Evolutionary conservation across 2,113 vertebrate genomes (phyloP), one percentile per base, ranked within the genome.

Genomic region (Egretta garzetta): DNA sequence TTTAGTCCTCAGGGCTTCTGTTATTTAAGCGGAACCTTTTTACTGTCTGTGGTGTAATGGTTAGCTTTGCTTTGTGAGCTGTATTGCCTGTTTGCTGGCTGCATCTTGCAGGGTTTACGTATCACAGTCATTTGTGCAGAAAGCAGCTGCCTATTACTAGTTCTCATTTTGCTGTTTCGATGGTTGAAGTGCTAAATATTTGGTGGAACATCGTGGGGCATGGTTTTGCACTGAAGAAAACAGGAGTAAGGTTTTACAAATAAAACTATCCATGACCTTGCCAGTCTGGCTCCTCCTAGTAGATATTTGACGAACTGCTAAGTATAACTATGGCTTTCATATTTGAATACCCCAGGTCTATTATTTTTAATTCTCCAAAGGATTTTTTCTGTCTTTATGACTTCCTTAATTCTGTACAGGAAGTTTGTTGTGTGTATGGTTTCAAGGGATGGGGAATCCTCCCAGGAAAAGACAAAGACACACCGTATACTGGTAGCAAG

Each of bases 11-110:
- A 59, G 43, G 23, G 72, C 56, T 93, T 68, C 62, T 84, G 37
- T 79, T 90, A 80, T 58, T 88, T 63, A 91, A 68, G 55, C 37
- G 93, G 89, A 96, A 87, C 28, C 8, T 35, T 92, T 94, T 90
- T 92, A 56, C 45, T 60, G 62, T 68, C 35, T 89, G 56, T 70
- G 88, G 41, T 86, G 14, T 60, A 90, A n/a, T 73, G 71, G 58
- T 74, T 88, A 49, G 32, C 88, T 90, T 83, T 70, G 52, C 49
- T 91, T 63, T 73, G 33, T 79, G 52, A 85, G 80, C 60, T 87
- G 52, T 27, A 6, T 73, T 71, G 94, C 85, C 33, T 88, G 37
- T 91, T 86, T 89, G 50, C 47, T 63, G 82, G 71, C 67, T 43
- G 4, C 8, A 74, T 35, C 52, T 80, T 81, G 70, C 53, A 59